Evolutionary conservation across 2,797 vertebrate species (phyloP), one percentile per base, ranked within the genome.

Genomic region (Myotis pilosus): DNA sequence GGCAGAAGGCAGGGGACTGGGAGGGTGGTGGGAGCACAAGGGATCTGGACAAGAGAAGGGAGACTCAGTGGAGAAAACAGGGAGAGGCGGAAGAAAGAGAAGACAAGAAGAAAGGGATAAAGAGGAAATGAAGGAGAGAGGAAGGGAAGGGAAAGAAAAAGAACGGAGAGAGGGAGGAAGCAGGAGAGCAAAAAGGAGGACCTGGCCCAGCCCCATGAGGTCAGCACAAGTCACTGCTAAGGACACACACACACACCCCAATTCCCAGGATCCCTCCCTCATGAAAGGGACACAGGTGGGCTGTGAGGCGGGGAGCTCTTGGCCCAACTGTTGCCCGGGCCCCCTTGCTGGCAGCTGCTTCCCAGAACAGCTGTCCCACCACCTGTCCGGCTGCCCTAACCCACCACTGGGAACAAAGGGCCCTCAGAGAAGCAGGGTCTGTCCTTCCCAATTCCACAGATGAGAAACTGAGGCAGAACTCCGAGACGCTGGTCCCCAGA

Each of bases 361-460:
- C 49, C 60, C 76, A 81, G 28, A 69, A 96, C 97, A 96, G 96
- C 95, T 97, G 97, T 92, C 78, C 74, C 74, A 84, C 90, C 97
- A 96, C 90, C 95, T 96, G 97, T 97, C 95, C 17, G 30, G 57
- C 72, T 69, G 76, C 89, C 49, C 76, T 60, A 76, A 84, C 89
- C 91, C 85, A 83, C 13, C 47, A 47, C 71, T 53, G 60, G 47
- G 71, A 97, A 97, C 96, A 97, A 97, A 96, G 90, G 55, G 87
- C 28, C 74, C 85, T 95, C 74, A 82, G 88, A 95, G 91, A 93
- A 88, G 69, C 2, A 85, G 87, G 64, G 36, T 89, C 90, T 85
- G 76, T 6, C 69, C 81, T 55, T 93, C 33, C 78, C 23, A 25
- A 82, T 20, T 51, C 69, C 76, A 36, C 36, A 49, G 81, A 90